These are phyloP conservation scores for Corythoichthys intestinalis DNA, from an alignment of 2,113 vertebrate species.

Conservation along the genomic window DNA sequence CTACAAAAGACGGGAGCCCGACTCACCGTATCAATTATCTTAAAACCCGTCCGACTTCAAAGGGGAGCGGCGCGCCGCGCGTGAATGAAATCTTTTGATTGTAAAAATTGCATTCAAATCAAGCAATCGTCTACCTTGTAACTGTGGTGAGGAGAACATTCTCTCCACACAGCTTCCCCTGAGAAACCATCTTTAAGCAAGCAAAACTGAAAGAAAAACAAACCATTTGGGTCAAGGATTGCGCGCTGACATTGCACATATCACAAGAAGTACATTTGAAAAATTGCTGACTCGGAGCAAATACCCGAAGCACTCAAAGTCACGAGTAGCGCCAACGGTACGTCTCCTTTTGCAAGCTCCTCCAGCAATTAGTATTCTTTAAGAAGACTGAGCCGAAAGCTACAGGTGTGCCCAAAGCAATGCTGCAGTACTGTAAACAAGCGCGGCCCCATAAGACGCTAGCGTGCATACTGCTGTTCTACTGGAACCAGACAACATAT, in stretches of 20 bases:
- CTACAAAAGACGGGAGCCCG: slow-evolving; percentile 18
- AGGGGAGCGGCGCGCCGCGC: slow-evolving; percentile 1
- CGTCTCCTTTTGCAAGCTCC: neutral
- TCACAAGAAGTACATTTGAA: slow-evolving; percentile 1
- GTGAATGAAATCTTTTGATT: slow-evolving; percentile 2
- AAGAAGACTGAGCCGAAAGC: neutral
- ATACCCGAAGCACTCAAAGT: neutral
- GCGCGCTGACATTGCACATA: slow-evolving; percentile 9
- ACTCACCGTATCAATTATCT: slow-evolving; percentile 10
- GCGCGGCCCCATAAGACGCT: neutral
- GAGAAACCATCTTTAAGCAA: slow-evolving; percentile 8
- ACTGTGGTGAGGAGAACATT: slow-evolving; percentile 11
- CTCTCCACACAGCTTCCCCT: slow-evolving; percentile 2
- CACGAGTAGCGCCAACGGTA: neutral
- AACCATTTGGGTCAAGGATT: slow-evolving; percentile 3
- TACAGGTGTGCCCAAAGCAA: neutral
- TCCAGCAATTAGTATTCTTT: neutral
- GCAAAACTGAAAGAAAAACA: slow-evolving; percentile 10
- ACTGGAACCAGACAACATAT: neutral
- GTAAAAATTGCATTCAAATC: slow-evolving; percentile 6
- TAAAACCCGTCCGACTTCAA: slow-evolving; percentile 9
- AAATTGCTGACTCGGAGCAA: neutral
- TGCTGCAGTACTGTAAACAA: neutral
- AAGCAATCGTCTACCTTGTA: slow-evolving; percentile 8
- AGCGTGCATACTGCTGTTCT: neutral